These are phyloP conservation scores for Ostrea edulis DNA, from an alignment of 1,140 invertebrate species.

Conservation along the genomic window DNA sequence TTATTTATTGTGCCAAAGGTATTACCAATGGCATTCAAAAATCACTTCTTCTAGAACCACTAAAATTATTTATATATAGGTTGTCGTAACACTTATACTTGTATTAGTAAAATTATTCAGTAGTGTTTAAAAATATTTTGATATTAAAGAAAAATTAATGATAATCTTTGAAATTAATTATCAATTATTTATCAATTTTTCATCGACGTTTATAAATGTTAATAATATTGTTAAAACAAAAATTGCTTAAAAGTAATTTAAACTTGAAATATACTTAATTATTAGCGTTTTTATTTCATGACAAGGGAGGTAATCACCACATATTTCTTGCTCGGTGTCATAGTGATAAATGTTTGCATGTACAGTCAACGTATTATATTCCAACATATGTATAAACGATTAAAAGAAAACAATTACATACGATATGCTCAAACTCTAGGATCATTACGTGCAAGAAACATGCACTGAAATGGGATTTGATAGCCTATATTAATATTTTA, in stretches of 20 bases:
- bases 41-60: constrained; percentile 34
- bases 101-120: not conserved
- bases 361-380: too few species aligned
- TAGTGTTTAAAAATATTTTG: not conserved
- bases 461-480: too few species aligned
- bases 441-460: too few species aligned
- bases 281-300: not conserved
- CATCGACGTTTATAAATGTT: not conserved
- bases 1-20: not conserved
- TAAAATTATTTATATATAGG: not conserved
- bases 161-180: not conserved
- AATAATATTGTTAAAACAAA: not conserved
- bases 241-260: not conserved
- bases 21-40: not conserved
- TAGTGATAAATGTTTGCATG: not conserved
- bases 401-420: too few species aligned
- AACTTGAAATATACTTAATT: not conserved
- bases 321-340: not conserved
- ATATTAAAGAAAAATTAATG: not conserved
- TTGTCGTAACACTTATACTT: not conserved
- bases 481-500: too few species aligned
- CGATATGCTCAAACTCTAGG: too few species aligned
- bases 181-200: not conserved
- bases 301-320: not conserved
- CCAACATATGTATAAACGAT: too few species aligned